Evolutionary conservation across 2,888 invertebrate species (phyloP), one percentile per base, ranked within the genome.

Genomic region (Microdon myrmicae): DNA sequence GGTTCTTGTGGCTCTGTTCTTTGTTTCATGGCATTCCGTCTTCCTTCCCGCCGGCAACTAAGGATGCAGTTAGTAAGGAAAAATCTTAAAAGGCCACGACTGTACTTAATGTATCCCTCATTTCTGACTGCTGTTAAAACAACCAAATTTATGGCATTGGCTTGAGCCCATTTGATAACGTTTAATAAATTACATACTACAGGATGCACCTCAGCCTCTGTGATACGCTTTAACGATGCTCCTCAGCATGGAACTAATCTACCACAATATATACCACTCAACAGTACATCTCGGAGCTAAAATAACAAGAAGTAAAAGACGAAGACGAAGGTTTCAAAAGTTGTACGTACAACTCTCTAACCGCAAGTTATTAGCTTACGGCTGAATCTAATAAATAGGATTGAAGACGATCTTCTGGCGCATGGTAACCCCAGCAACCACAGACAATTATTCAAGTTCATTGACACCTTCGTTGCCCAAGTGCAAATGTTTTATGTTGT

Each of bases 401-500:
- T 29, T 56, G 44, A 56, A 49, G 44, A 58, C 51, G 44, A 51
- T 49, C 48, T 41, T n/a, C 45, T 45, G 29, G 51, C 51, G 47
- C 6, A 20, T 25, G 49, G 20, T 39, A 61, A 41, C 44, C 49
- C 49, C 49, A 49, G 29, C 28, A 28, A 19, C 19, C 23, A 12
- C 25, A 28, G 38, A 28, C 39, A 49, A 51, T 56, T 45, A 44
- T 31, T 64, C 37, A 51, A 39, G 64, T 64, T 64, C 64, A 51
- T 51, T 64, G 64, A 64, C 64, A 58, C 38, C 51, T 32, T 34
- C 9, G 7, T 23, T 6, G 20, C 20, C 22, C 9, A 32, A 54
- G 60, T 56, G 56, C 56, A 39, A 61, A 58, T 64, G 58, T 45
- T 35, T 45, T 48, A 34, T 14, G 55, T 39, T n/a, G n/a, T n/a